Evolutionary conservation across 2,888 invertebrate genomes (phyloP), one percentile per base, ranked within the genome.

Genomic region (Phoenoteleia sp.): DNA sequence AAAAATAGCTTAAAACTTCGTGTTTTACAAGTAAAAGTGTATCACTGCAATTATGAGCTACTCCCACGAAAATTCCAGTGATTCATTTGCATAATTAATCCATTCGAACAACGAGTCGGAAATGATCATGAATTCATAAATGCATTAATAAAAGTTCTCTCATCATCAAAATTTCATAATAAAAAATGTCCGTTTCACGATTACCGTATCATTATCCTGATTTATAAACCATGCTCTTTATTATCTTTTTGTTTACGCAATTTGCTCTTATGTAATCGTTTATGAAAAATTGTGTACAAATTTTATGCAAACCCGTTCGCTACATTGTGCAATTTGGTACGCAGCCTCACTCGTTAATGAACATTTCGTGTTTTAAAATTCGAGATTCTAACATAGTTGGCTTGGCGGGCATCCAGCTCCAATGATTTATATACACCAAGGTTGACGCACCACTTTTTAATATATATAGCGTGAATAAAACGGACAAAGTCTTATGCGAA

Each of bases 391-490:
- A 77, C 60, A 62, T 67, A 77, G 77, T 62, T 27, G 54, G 7
- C 0, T 74, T 83, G 83, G 83, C 83, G 5, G 17, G 23, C 11
- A 23, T 56, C 74, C 83, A 42, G 45, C 66, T 23, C 27, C 11
- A 54, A 79, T 83, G 83, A 79, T 83, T 83, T 83, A 83, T 83
- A 79, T 67, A 74, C 79, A 83, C 74, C 83, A 83, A 83, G 83
- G 83, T 83, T 83, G 77, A 83, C 79, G 83, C 79, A 83, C 83
- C 74, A 69, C 62, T 83, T 83, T 83, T 79, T 69, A 62, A 27
- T 64, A 74, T 79, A 56, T 67, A 54, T 56, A 60, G 60, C 47
- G 62, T 81, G 69, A 81, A 81, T 81, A 69, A 42, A 69, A 69
- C 19, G 60, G 60, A 45, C 42, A 81, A 69, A 75, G 60, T 47